Evolutionary conservation across 1,140 invertebrate genomes (phyloP), one percentile per base, ranked within the genome.

Genomic region (Caenorhabditis latens): DNA sequence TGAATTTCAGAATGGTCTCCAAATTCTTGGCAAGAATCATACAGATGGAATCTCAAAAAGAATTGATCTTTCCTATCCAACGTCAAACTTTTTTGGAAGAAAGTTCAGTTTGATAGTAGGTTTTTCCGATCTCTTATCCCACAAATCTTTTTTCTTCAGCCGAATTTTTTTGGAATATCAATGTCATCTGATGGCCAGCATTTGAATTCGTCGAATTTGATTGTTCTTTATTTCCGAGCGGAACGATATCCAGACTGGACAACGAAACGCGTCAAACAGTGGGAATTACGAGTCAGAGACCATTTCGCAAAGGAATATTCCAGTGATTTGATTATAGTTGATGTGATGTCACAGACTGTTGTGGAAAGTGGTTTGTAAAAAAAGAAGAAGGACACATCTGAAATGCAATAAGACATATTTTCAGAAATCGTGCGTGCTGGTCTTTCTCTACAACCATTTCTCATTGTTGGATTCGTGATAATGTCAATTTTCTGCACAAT

Each of bases 401-500:
- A 48, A 50, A 24, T 84, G 9, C 58, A 53, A 16, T 7, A 40
- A 19, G 7, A 58, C n/a, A 32, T 71, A 11, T 46, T 75, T 50
- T 50, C 63, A 75, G 84, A 71, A 67, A 79, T 88, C 42, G 58
- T 88, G 9, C 85, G 91, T 16, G 88, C 90, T 40, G 90, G 91
- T 5, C 86, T 87, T 21, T 83, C 75, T 9, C 43, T 91, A 7
- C 55, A 88, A 19, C 89, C 90, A 24, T 91, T 85, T 65, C 75
- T 91, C 5, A 48, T 71, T 16, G 48, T 91, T 46, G 90, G 90
- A 14, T 85, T 91, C 50, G 24, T 85, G 5, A 86, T 91, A 50
- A 91, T 91, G 90, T 58, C 65, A n/a, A 24, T 90, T 61, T 88
- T 58, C 67, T 91, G 91, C 42, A 50, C 88, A 43, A 24, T 84